Conservation (phyloP, 2,113 vertebrate species). For the Rhea pennata region DNA sequence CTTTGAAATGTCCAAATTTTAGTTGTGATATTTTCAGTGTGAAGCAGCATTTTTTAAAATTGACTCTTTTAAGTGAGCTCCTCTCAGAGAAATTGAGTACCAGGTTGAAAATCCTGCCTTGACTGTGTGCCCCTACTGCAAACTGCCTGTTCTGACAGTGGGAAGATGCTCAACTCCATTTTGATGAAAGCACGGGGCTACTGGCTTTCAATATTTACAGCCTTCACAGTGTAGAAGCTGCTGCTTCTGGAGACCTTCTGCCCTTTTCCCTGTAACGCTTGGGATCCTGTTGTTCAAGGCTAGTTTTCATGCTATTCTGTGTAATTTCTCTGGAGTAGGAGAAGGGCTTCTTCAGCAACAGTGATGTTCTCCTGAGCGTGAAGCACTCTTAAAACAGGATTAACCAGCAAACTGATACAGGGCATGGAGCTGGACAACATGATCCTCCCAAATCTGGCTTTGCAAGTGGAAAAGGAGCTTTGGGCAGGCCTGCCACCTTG, state of each 20-base stretch:
- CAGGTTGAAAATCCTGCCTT: neutral
- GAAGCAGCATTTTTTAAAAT: neutral
- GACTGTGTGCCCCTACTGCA: neutral
- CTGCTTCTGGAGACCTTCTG: neutral
- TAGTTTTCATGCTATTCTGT: neutral
- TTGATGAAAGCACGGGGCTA: neutral
- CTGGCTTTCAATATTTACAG: neutral
- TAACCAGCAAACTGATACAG: neutral
- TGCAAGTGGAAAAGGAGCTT: neutral
- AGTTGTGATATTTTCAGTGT: neutral
- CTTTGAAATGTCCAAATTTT: neutral
- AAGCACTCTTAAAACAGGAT: neutral
- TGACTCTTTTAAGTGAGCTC: neutral
- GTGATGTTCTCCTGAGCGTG: neutral
- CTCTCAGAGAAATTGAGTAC: neutral
- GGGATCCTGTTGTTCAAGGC: neutral
- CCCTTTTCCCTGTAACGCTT: neutral
- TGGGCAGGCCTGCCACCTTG: neutral
- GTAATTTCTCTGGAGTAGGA: neutral
- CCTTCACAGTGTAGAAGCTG: neutral
- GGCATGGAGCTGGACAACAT: neutral
- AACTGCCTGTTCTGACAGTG: neutral
- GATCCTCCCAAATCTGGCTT: slow-evolving; percentile 2
- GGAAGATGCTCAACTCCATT: neutral
- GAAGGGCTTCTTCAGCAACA: neutral